These are phyloP conservation scores for Cephalotes varians DNA, from an alignment of 2,888 invertebrate species.

Conservation along the genomic window DNA sequence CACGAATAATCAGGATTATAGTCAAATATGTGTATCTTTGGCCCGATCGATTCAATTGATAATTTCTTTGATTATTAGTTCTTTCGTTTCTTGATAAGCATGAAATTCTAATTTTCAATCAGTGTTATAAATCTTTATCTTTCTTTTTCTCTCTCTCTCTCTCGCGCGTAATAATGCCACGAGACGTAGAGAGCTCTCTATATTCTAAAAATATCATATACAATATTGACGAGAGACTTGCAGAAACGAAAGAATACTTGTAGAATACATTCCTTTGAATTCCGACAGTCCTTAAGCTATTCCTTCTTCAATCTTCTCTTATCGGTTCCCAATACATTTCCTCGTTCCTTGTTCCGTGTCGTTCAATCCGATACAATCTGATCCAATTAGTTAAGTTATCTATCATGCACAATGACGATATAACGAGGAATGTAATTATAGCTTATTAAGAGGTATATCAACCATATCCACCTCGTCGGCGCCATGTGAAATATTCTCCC, in stretches of 20 bases:
- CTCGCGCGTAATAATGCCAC: neutral
- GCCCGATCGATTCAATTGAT: neutral
- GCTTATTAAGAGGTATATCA: constrained; percentile 29
- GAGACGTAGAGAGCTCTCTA: neutral
- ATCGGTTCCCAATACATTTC: constrained; percentile 9
- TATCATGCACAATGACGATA: neutral
- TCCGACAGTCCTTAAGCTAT: neutral
- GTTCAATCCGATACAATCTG: constrained; percentile 10
- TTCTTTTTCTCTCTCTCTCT: no score
- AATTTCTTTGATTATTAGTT: neutral
- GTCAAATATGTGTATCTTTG: neutral
- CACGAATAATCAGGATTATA: neutral
- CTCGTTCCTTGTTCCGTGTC: neutral
- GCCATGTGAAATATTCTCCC: neutral
- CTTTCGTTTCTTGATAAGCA: neutral
- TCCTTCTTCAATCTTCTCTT: neutral
- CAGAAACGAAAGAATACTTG: neutral
- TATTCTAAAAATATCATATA: constrained; percentile 4
- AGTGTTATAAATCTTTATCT: neutral
- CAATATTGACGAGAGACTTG: neutral
- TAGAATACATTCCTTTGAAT: constrained; percentile 1
- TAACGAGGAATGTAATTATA: constrained; percentile 23
- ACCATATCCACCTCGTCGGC: constrained; percentile 4
- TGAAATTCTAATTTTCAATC: neutral
- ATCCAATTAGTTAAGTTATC: constrained; percentile 44